Percentiles rank a stretch among this genome's conserved stretches.
phyloP scores from a whole-genome alignment of 2,113 vertebrate species.

The Dasyornis broadbenti region DNA sequence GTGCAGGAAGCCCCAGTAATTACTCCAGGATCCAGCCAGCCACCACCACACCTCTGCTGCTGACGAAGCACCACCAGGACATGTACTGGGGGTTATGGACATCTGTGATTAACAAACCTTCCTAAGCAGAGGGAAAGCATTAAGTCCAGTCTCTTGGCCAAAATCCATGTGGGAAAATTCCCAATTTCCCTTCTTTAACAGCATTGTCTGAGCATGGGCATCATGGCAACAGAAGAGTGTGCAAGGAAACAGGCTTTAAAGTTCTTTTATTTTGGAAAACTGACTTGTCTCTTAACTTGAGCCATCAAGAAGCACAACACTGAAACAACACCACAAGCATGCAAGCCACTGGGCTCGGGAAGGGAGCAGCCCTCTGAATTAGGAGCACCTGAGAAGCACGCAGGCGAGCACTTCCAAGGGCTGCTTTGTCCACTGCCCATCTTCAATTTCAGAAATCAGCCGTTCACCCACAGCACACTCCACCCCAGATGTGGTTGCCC shows the following conservation, averaged over 20 bases:
- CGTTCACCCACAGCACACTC: accelerated
- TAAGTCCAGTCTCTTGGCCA: background rate
- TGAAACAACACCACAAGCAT: background rate
- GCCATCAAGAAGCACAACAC: background rate
- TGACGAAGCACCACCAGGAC: background rate
- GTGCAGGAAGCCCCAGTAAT: background rate
- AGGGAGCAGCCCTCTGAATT: background rate
- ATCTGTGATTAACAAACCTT: background rate
- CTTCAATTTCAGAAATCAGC: background rate
- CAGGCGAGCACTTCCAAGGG: background rate
- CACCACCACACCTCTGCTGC: background rate
- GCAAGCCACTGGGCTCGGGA: background rate
- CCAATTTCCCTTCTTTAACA: background rate
- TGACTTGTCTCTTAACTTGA: background rate
- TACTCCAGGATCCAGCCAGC: background rate
- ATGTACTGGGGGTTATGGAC: background rate
- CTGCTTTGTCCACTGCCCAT: background rate
- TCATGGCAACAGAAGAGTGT: accelerated
- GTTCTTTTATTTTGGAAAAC: background rate
- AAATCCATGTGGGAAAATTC: background rate
- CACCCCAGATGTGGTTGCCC: background rate
- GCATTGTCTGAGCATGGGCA: background rate
- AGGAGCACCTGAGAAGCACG: background rate
- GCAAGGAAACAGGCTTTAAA: background rate
- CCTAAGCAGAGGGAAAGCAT: background rate